A percentile compares a stretch with the other conserved stretches of the same genome.
Evolutionary conservation across 2,888 invertebrate genomes (phyloP).

Genomic region (Chouioia cunea): DNA sequence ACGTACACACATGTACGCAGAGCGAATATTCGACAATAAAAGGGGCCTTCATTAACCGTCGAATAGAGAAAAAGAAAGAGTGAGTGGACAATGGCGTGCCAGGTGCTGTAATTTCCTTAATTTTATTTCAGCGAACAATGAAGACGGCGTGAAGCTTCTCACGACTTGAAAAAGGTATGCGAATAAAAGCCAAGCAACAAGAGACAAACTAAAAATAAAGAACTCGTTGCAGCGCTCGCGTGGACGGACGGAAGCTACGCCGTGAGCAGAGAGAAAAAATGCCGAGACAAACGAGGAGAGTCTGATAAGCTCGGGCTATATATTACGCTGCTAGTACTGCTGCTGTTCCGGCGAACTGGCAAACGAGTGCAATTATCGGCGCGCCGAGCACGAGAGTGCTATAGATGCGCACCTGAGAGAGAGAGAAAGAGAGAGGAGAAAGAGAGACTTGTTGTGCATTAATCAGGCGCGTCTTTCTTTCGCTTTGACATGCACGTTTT

Average conservation of each 20-base stretch:
- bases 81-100: conserved; percentile 24
- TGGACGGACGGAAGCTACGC: too few relatives aligned
- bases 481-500: conserved; percentile 18
- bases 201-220: too few relatives aligned
- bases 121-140: conserved; percentile 34
- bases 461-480: conserved; percentile 19
- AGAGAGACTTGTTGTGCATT: not conserved
- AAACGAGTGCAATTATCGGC: conserved; percentile 26
- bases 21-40: conserved; percentile 13
- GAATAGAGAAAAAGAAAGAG: too few relatives aligned
- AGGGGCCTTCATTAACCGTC: conserved; percentile 27
- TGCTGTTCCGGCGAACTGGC: not conserved
- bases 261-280: not conserved
- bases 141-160: not conserved
- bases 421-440: not conserved
- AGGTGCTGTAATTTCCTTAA: conserved; percentile 41
- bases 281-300: not conserved
- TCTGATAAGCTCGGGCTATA: not conserved
- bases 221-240: too few relatives aligned
- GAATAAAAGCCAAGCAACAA: too few relatives aligned
- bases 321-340: not conserved
- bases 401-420: too few relatives aligned
- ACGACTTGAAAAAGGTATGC: too few relatives aligned
- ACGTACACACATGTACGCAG: not conserved
- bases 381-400: too few relatives aligned